phyloP scores from a whole-genome alignment of 2,113 vertebrate genomes.

The Dicrurus megarhynchus region DNA sequence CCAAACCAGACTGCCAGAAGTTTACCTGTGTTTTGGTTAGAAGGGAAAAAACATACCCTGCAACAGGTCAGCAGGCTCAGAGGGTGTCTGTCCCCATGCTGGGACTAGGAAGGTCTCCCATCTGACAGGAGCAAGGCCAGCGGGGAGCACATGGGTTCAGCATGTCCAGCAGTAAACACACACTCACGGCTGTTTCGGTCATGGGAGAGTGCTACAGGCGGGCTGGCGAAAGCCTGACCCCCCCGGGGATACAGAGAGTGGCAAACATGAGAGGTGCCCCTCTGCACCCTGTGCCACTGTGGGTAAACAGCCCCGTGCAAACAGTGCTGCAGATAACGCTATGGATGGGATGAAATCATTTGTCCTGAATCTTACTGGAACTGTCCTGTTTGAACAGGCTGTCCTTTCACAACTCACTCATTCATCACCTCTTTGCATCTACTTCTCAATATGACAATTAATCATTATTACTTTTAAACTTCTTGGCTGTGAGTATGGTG shows the following conservation, averaged over 20 bases:
- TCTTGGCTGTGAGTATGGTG: background rate
- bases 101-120: background rate
- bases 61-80: background rate
- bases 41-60: background rate
- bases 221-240: background rate
- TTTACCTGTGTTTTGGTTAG: background rate
- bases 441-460: background rate
- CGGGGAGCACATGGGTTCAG: background rate
- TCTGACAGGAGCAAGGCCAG: background rate
- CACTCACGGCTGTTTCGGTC: background rate
- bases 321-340: background rate
- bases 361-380: constrained; percentile 6
- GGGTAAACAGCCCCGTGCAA: constrained; percentile 18
- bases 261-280: background rate
- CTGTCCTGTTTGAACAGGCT: background rate
- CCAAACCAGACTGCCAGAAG: background rate
- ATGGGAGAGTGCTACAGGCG: accelerated
- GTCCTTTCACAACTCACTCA: background rate
- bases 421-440: background rate
- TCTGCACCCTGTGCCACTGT: background rate
- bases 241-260: background rate
- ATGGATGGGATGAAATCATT: background rate
- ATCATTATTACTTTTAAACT: background rate
- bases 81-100: background rate
- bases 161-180: background rate